These are phyloP conservation scores for Hippoglossus stenolepis DNA, from an alignment of 2,113 vertebrate genomes.

Conservation along the genomic window DNA sequence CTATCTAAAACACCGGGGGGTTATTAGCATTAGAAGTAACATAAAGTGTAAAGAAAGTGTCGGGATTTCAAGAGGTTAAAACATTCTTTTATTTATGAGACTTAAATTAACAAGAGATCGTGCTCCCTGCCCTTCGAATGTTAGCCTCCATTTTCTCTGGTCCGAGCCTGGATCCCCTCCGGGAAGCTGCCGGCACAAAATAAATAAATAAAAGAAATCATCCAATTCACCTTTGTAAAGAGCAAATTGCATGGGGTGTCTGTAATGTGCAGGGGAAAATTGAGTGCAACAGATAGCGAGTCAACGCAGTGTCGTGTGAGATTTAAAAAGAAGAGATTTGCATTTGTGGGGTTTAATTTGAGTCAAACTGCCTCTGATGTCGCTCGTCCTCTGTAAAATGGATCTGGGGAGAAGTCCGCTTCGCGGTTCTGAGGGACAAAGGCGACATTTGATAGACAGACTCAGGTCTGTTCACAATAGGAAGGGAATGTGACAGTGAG, in stretches of 20 bases:
- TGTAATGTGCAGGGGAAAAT: slow-evolving; percentile 34
- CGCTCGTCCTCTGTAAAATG: slow-evolving; percentile 40
- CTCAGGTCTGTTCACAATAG: slow-evolving; percentile 33
- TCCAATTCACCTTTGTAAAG: slow-evolving; percentile 37
- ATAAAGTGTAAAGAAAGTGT: slow-evolving; percentile 8
- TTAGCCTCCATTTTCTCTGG: slow-evolving; percentile 21
- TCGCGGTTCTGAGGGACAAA: slow-evolving; percentile 19
- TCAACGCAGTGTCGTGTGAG: background rate
- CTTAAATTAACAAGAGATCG: slow-evolving; percentile 13
- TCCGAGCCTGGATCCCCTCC: slow-evolving; percentile 14
- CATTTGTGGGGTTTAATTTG: slow-evolving; percentile 40
- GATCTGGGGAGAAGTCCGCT: slow-evolving; percentile 29
- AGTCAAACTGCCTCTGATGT: slow-evolving; percentile 41
- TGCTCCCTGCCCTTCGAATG: slow-evolving; percentile 42
- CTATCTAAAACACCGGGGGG: background rate
- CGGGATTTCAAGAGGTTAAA: background rate
- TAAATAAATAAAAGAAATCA: background rate
- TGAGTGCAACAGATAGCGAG: slow-evolving; percentile 37
- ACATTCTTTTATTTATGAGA: background rate
- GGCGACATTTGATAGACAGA: slow-evolving; percentile 16
- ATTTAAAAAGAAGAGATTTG: slow-evolving; percentile 44
- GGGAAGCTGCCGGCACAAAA: slow-evolving; percentile 29
- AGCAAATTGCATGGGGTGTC: slow-evolving; percentile 25
- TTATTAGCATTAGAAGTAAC: background rate
- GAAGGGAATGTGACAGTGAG: slow-evolving; percentile 7